Percentiles rank a stretch among this genome's conserved stretches.
phyloP scores from a whole-genome alignment of 2,797 vertebrate genomes.

The Loriculus beryllinus region DNA sequence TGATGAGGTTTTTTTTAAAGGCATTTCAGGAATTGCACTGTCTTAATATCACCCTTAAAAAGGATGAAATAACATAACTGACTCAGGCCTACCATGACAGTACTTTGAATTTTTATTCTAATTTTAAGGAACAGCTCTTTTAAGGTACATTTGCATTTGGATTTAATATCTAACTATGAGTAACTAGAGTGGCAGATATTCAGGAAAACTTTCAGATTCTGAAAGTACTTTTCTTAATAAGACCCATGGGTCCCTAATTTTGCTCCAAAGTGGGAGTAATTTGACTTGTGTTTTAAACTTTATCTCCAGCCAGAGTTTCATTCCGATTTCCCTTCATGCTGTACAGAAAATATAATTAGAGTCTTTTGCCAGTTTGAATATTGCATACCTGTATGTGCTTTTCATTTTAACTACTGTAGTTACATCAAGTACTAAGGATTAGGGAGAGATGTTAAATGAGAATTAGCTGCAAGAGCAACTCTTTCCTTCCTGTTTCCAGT shows the following conservation, averaged over 20 bases:
- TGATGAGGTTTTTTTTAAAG: not conserved
- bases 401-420: not conserved
- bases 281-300: slow-evolving; percentile 31
- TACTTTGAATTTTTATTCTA: slow-evolving; percentile 4
- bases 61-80: not conserved
- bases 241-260: slow-evolving; percentile 26
- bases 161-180: not conserved
- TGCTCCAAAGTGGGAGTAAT: slow-evolving; percentile 7
- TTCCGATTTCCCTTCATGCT: not conserved
- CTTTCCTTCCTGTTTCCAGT: not conserved
- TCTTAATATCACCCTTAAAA: not conserved
- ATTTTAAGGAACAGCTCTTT: not conserved
- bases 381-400: not conserved
- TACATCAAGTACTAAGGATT: not conserved
- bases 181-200: not conserved
- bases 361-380: not conserved
- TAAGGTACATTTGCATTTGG: slow-evolving; percentile 3
- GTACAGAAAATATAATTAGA: not conserved
- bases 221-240: slow-evolving; percentile 1
- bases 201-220: not conserved
- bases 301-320: not conserved
- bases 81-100: not conserved
- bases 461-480: not conserved
- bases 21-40: not conserved
- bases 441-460: not conserved